These are phyloP conservation scores for Bucco capensis DNA, from an alignment of 2,113 vertebrate genomes.

Conservation along the genomic window DNA sequence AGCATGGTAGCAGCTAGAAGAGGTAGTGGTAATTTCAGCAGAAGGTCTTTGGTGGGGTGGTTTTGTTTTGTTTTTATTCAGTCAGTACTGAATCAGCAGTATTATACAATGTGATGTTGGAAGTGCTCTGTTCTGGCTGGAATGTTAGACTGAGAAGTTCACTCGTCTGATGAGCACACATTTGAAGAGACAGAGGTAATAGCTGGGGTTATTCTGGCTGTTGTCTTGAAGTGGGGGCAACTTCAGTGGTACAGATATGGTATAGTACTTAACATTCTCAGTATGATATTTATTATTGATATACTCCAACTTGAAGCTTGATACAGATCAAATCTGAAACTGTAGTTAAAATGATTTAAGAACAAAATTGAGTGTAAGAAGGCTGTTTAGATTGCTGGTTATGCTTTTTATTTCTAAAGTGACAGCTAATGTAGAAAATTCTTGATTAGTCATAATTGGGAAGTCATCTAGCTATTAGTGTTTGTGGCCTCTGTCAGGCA, in stretches of 20 bases:
- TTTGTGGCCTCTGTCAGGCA: background rate
- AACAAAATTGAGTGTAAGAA: background rate
- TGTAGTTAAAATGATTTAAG: background rate
- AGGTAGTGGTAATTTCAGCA: background rate
- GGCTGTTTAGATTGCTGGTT: background rate
- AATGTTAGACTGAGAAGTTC: conserved; percentile 23
- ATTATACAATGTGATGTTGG: conserved; percentile 45
- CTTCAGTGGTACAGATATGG: background rate
- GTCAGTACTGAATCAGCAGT: conserved; percentile 52
- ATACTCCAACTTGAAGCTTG: background rate
- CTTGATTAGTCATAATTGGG: background rate
- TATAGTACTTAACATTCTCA: background rate
- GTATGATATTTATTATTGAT: background rate
- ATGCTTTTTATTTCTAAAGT: background rate
- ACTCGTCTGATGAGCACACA: background rate
- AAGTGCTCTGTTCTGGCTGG: conserved; percentile 40
- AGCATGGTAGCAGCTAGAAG: conserved; percentile 6
- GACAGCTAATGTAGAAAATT: background rate
- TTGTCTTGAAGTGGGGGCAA: background rate
- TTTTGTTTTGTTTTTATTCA: conserved; percentile 26
- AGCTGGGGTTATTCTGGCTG: background rate
- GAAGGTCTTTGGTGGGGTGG: conserved; percentile 2
- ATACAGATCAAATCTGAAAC: background rate
- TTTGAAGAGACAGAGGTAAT: conserved; percentile 5
- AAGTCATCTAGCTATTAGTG: background rate